phyloP scores from a whole-genome alignment of 1,140 invertebrate genomes.

The Plodia interpunctella region DNA sequence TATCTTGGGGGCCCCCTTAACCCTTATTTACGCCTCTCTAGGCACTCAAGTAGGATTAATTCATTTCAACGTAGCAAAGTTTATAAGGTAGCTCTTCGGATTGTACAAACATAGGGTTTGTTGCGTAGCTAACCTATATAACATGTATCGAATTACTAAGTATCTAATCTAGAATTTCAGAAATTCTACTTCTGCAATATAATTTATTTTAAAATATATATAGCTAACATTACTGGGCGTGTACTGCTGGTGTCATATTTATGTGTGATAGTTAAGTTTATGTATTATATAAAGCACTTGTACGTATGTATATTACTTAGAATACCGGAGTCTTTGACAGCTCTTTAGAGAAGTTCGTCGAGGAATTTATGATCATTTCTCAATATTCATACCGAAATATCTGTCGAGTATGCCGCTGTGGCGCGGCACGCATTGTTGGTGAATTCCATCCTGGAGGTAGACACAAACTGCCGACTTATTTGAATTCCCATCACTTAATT shows the following conservation, averaged over 20 bases:
- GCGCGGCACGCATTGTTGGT: slow-evolving; percentile 46
- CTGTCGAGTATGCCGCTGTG: slow-evolving; percentile 21
- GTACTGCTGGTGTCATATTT: too few relatives aligned
- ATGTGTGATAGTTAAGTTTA: too few relatives aligned
- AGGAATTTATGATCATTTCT: slow-evolving; percentile 53
- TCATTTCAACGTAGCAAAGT: slow-evolving; percentile 9
- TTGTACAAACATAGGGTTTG: neutral
- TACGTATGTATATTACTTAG: neutral
- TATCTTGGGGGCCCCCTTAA: slow-evolving; percentile 8
- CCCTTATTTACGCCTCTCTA: slow-evolving; percentile 13
- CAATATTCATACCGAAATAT: slow-evolving; percentile 62
- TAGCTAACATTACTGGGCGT: too few relatives aligned
- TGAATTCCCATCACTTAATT: slow-evolving; percentile 47
- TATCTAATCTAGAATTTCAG: too few relatives aligned
- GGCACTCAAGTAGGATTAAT: slow-evolving; percentile 1
- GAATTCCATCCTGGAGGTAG: slow-evolving; percentile 44
- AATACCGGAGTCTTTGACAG: slow-evolving; percentile 21
- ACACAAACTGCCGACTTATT: slow-evolving; percentile 54
- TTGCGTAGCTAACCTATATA: neutral
- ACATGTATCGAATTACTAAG: too few relatives aligned
- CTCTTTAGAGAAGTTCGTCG: slow-evolving; percentile 25
- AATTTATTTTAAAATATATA: too few relatives aligned
- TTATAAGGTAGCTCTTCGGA: neutral
- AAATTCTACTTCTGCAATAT: too few relatives aligned
- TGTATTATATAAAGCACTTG: too few relatives aligned